Base-by-base conservation (phyloP, 2,113 vertebrate genomes). In the Todiramphus chloris region DNA sequence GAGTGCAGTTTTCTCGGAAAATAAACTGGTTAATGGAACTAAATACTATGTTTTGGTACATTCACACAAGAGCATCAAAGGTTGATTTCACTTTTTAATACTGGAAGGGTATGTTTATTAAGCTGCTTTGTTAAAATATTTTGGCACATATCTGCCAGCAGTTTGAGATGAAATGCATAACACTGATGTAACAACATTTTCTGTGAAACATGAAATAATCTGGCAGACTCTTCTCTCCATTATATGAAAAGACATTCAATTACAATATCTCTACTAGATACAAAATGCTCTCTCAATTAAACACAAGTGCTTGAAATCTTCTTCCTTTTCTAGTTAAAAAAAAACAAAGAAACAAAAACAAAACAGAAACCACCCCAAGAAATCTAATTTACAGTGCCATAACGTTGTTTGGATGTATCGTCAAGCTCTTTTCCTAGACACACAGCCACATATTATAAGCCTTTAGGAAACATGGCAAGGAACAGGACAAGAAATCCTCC, bases 131-230 rank as follows among this genome's bases (percentile, higher is more conserved):
- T 76, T 94, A 63, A 74, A 91, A 63, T 80, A 80, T 58, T 80
- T 90, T 95, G 70, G 86, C 88, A 94, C 12, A 19, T 50, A 53
- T 46, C 20, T 83, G 78, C 83, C 66, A 94, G 86, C 84, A 91
- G 69, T 41, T 43, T 69, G 31, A 92, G 68, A 53, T 41, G 0
- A 82, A 73, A 92, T 18, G 10, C 17, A 3, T 67, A 91, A 93
- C 23, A 77, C 6, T 44, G 69, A 82, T 37, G 9, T 41, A 70
- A 89, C 0, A 0, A 44, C 44, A 24, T 77, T 76, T 92, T 69
- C 58, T 74, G 68, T 76, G 69, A 87, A 89, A 92, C 67, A 66
- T 24, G 80, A 86, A 77, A 27, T 58, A 79, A 85, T 46, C 48
- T 90, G 92, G 60, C 64, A 89, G 21, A 13, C 14, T 66, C 48